phyloP scores from a whole-genome alignment of 2,113 vertebrate species.

The Chinchilla lanigera region DNA sequence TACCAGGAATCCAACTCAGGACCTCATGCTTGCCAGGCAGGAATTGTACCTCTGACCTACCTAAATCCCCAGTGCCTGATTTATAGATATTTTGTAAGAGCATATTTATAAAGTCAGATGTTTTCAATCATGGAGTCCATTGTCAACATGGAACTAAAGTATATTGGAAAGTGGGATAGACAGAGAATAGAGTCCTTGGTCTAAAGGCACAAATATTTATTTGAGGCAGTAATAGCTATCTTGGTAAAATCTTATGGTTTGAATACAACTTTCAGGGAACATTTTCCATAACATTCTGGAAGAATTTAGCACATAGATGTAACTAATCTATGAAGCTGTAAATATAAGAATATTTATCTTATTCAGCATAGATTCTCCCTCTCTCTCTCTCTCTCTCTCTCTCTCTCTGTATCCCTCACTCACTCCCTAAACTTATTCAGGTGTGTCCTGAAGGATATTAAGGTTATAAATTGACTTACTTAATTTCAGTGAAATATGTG shows the following conservation, averaged over 20 bases:
- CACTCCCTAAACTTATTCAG: neutral
- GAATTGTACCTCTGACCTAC: too few species aligned
- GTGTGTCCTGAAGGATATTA: neutral
- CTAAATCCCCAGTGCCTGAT: too few species aligned
- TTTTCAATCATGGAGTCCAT: neutral
- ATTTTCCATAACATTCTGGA: neutral
- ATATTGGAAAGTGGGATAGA: neutral
- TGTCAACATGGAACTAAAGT: neutral
- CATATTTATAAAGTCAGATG: neutral
- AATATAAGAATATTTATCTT: neutral
- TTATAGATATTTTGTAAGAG: neutral
- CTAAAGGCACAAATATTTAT: neutral
- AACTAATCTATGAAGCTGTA: neutral
- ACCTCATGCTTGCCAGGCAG: too few species aligned
- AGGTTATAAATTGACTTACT: neutral
- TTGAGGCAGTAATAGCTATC: neutral
- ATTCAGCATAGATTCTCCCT: neutral
- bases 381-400: neutral
- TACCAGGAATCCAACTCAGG: too few species aligned
- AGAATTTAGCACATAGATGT: neutral
- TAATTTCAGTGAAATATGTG: neutral
- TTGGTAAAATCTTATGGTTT: neutral
- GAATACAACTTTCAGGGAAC: neutral
- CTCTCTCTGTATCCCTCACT: neutral
- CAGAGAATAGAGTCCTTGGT: neutral